Evolutionary conservation across 2,113 vertebrate genomes (phyloP).

Genomic region (Coracopsis vasa): DNA sequence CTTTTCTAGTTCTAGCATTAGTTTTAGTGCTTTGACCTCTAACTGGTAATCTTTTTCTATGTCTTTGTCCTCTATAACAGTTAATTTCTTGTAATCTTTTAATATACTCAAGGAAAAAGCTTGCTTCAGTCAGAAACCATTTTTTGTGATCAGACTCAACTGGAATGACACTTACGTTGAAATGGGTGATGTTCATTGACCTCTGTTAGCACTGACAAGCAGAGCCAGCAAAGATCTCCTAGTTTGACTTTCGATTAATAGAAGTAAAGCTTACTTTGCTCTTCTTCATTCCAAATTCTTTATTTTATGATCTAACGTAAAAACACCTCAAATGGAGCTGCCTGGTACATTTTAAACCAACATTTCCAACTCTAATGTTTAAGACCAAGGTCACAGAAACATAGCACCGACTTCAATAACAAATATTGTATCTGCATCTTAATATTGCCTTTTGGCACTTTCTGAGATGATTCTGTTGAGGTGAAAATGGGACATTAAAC

Average conservation of each 20-base stretch:
- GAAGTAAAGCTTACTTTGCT: not conserved
- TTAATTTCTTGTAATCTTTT: not conserved
- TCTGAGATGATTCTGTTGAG: not conserved
- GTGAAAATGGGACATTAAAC: not conserved
- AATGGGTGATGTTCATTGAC: not conserved
- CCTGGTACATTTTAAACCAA: not conserved
- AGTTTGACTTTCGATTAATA: not conserved
- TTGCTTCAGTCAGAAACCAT: not conserved
- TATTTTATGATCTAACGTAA: not conserved
- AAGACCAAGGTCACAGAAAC: not conserved
- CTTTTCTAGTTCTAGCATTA: too few relatives aligned
- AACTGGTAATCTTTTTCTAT: too few relatives aligned
- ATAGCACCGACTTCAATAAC: rapidly evolving
- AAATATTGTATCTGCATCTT: not conserved
- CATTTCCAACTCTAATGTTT: not conserved
- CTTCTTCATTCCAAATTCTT: not conserved
- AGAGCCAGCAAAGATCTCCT: not conserved
- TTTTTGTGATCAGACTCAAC: not conserved
- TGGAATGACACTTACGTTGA: not conserved
- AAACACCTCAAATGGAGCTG: not conserved
- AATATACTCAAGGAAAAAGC: not conserved
- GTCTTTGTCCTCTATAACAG: too few relatives aligned
- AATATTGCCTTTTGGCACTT: not conserved
- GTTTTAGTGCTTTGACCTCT: too few relatives aligned
- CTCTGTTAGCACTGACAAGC: not conserved